Conservation (phyloP, 2,888 invertebrate species). For the Stenodema calcarata region DNA sequence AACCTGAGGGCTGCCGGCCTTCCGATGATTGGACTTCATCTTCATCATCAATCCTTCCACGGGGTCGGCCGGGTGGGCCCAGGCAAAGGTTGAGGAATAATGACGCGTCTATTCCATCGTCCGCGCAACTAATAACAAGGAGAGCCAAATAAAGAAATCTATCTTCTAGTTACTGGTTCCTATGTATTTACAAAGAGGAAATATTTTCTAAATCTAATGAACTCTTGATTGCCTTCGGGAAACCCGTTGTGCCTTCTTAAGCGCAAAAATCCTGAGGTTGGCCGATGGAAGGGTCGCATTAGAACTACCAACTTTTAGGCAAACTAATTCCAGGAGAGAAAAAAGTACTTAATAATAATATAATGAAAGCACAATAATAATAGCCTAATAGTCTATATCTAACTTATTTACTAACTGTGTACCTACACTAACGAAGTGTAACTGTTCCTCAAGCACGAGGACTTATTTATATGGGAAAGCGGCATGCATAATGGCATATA, state of each 20-base stretch:
- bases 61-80: background rate
- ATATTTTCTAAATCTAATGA: background rate
- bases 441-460: too few relatives aligned
- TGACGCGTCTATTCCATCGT: background rate
- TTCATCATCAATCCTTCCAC: background rate
- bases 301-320: too few relatives aligned
- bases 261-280: background rate
- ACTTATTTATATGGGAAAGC: too few relatives aligned
- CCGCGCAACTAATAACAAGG: constrained; percentile 6
- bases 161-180: background rate
- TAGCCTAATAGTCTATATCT: too few relatives aligned
- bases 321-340: too few relatives aligned
- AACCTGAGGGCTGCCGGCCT: constrained; percentile 22
- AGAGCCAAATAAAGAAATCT: background rate
- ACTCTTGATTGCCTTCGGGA: background rate
- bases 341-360: too few relatives aligned
- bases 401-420: too few relatives aligned
- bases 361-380: too few relatives aligned
- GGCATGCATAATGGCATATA: too few relatives aligned
- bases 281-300: background rate
- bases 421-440: too few relatives aligned
- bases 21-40: constrained; percentile 30
- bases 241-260: background rate
- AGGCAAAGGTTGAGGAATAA: constrained; percentile 6
- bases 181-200: background rate